Conservation (phyloP, 2,888 invertebrate species). For the Ceriagrion tenellum region DNA sequence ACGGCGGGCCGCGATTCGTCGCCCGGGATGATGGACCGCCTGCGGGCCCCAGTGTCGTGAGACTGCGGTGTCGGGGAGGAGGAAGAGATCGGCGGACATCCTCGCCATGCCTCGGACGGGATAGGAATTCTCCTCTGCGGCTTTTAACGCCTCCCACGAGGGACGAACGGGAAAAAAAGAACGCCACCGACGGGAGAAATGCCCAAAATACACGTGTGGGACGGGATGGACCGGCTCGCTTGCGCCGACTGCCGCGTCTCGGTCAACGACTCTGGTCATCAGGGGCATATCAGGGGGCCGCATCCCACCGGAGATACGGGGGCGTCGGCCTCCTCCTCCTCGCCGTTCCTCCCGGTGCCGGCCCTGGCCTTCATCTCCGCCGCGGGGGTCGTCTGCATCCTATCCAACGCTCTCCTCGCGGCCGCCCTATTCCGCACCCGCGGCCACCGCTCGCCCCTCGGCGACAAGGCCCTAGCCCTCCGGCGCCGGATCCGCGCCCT, state of each 20-base stretch:
- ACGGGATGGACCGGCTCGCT: neutral
- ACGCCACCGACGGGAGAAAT: neutral
- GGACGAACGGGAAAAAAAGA: neutral
- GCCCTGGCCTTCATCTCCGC: constrained; percentile 55
- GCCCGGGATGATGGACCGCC: no score
- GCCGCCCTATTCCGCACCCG: neutral
- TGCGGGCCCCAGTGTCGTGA: no score
- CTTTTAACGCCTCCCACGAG: neutral
- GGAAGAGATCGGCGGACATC: neutral
- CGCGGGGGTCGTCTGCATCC: constrained; percentile 3
- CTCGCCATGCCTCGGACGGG: neutral
- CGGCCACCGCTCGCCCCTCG: neutral
- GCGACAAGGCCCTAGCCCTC: neutral
- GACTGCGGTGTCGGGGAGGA: neutral
- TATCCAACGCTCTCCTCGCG: constrained; percentile 33
- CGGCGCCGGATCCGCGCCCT: neutral
- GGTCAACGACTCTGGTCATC: neutral
- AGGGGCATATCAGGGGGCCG: neutral
- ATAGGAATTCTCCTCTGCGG: neutral
- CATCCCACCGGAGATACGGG: neutral
- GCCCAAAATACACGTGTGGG: neutral
- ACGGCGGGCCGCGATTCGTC: no score
- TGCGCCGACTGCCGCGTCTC: neutral
- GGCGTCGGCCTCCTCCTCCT: neutral
- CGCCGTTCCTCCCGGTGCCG: neutral